A percentile compares a stretch with the other conserved stretches of the same genome.
phyloP scores from a whole-genome alignment of 2,888 invertebrate genomes.

The Drosophila ochracea region DNA sequence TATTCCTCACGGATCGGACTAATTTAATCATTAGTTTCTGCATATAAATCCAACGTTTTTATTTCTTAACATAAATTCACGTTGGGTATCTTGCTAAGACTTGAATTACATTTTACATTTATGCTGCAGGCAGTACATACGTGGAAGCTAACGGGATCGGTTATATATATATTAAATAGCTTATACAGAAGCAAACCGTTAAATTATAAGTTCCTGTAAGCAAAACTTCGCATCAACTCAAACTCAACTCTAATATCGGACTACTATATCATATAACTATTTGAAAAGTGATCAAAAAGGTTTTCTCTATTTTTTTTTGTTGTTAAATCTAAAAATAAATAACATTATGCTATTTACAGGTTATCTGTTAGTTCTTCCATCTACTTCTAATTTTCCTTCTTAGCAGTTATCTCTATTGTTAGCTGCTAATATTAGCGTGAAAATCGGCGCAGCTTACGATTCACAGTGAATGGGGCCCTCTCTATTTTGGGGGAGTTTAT shows the following conservation, averaged over 20 bases:
- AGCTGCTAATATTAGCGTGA: constrained; percentile 66
- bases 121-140: background rate
- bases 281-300: background rate
- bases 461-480: constrained; percentile 34
- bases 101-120: background rate
- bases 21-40: background rate
- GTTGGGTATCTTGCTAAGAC: background rate
- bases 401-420: constrained; percentile 45
- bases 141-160: background rate
- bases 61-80: too few relatives aligned
- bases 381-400: background rate
- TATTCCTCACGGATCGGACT: background rate
- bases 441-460: constrained; percentile 59
- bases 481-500: constrained; percentile 3
- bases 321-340: background rate
- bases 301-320: background rate
- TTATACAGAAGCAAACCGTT: background rate
- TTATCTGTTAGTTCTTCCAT: constrained; percentile 12
- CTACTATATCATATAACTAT: background rate
- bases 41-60: background rate
- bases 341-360: background rate
- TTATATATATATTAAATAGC: background rate
- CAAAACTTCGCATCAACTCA: background rate
- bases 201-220: background rate
- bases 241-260: background rate